Percentiles rank a stretch among this genome's conserved stretches.
These are phyloP conservation scores for Brachionus koreanus DNA, from an alignment of 1,140 invertebrate genomes.

Conservation along the genomic window DNA sequence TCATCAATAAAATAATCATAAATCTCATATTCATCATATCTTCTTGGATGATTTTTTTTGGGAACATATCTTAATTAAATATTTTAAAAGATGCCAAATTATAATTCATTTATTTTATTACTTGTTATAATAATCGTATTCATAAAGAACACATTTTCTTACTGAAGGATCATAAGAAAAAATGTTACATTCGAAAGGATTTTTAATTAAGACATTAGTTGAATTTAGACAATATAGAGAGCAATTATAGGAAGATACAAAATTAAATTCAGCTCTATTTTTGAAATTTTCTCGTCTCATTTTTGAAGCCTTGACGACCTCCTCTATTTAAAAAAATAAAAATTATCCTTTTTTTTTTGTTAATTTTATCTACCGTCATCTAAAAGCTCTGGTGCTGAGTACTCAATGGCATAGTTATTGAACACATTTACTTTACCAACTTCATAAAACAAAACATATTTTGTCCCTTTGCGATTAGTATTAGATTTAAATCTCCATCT, in stretches of 20 bases:
- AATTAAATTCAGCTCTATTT: not conserved
- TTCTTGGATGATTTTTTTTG: not conserved
- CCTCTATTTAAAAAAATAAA: not conserved
- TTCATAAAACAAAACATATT: constrained; percentile 13
- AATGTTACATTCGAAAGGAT: constrained; percentile 29
- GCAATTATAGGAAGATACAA: not conserved
- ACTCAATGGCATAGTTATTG: constrained; percentile 5
- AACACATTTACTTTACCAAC: constrained; percentile 2
- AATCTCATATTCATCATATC: not conserved
- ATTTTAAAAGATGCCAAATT: not conserved
- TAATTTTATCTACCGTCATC: constrained; percentile 11
- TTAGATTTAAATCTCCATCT: constrained; percentile 16
- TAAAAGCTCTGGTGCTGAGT: constrained; percentile 7
- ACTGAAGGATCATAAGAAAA: constrained; percentile 1
- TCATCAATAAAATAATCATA: constrained; percentile 37
- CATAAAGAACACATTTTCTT: constrained; percentile 17
- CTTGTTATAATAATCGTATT: constrained; percentile 30
- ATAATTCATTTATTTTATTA: not conserved
- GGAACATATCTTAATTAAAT: not conserved
- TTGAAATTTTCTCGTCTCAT: constrained; percentile 38
- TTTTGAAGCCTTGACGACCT: not conserved
- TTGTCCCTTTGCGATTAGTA: not conserved
- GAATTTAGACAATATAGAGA: constrained; percentile 26
- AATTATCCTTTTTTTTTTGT: no score
- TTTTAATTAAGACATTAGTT: not conserved